Evolutionary conservation across 2,888 invertebrate species (phyloP).

Genomic region (Anthophora plumipes): DNA sequence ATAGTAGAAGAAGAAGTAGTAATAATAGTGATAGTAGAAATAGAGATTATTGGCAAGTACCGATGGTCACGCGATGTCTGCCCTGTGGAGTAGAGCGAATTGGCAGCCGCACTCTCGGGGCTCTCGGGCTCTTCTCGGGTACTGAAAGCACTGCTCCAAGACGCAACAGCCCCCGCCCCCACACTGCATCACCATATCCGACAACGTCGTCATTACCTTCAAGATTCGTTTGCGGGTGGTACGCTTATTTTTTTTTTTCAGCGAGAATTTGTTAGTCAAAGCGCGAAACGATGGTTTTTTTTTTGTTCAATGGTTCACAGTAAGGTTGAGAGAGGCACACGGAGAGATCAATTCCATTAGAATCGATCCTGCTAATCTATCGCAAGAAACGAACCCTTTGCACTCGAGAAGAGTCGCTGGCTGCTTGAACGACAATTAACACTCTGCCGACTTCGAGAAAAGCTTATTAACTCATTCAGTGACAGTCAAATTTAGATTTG

Average conservation of each 20-base stretch:
- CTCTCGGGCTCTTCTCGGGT: conserved; percentile 90
- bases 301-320: conserved; percentile 17
- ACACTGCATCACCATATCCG: conserved; percentile 84
- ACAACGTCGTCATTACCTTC: conserved; percentile 82
- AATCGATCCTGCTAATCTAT: conserved; percentile 4
- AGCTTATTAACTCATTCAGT: too few species aligned
- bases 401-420: too few species aligned
- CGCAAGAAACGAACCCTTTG: background rate
- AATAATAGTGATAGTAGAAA: conserved; percentile 35
- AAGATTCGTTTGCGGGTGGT: conserved; percentile 30
- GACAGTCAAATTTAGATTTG: too few species aligned
- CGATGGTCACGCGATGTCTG: conserved; percentile 87
- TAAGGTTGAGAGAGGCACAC: conserved; percentile 33
- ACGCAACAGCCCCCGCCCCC: conserved; percentile 93
- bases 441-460: too few species aligned
- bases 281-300: conserved; percentile 20
- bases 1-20: background rate
- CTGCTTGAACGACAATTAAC: too few species aligned
- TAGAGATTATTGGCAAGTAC: conserved; percentile 75
- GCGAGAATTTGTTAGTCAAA: conserved; percentile 8
- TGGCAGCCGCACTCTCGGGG: conserved; percentile 95
- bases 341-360: conserved; percentile 50
- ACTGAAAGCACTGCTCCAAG: conserved; percentile 95
- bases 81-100: conserved; percentile 95
- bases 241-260: conserved; percentile 36